Percentiles rank a stretch among this genome's conserved stretches.
phyloP scores from a whole-genome alignment of 2,888 invertebrate species.

The Perizoma flavofasciatum region DNA sequence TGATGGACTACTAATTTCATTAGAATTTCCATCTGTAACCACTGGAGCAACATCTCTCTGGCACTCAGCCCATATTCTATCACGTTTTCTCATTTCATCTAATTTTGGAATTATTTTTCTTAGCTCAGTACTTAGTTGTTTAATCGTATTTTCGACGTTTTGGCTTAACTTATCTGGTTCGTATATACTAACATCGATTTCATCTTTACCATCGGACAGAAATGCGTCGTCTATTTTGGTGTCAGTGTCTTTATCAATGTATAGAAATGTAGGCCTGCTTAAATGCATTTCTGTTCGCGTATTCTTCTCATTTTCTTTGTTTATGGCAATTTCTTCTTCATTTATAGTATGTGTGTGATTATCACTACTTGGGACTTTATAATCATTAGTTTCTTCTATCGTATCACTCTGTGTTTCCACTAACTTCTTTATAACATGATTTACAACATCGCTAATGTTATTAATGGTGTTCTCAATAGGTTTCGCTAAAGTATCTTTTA shows the following conservation, averaged over 20 bases:
- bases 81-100: conserved; percentile 77
- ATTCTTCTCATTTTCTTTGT: conserved; percentile 70
- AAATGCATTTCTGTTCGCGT: conserved; percentile 71
- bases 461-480: conserved; percentile 80
- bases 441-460: conserved; percentile 80
- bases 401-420: conserved; percentile 68
- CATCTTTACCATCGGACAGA: conserved; percentile 84
- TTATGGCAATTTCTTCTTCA: conserved; percentile 55
- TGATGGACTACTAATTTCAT: conserved; percentile 61
- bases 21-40: conserved; percentile 68
- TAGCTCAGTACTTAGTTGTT: conserved; percentile 74
- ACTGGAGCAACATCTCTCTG: conserved; percentile 49
- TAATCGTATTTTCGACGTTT: conserved; percentile 76
- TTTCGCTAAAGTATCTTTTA: conserved; percentile 76
- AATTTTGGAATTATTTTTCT: conserved; percentile 78
- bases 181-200: conserved; percentile 73
- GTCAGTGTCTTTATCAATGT: conserved; percentile 66
- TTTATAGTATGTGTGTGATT: conserved; percentile 39
- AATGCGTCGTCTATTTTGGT: conserved; percentile 83
- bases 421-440: conserved; percentile 78
- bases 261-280: conserved; percentile 76
- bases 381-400: conserved; percentile 47
- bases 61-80: conserved; percentile 66
- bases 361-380: conserved; percentile 1
- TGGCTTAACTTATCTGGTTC: conserved; percentile 69